A percentile compares a stretch with the other conserved stretches of the same genome.
Conservation (phyloP, 2,113 vertebrate genomes). For the Eulacestoma nigropectus region DNA sequence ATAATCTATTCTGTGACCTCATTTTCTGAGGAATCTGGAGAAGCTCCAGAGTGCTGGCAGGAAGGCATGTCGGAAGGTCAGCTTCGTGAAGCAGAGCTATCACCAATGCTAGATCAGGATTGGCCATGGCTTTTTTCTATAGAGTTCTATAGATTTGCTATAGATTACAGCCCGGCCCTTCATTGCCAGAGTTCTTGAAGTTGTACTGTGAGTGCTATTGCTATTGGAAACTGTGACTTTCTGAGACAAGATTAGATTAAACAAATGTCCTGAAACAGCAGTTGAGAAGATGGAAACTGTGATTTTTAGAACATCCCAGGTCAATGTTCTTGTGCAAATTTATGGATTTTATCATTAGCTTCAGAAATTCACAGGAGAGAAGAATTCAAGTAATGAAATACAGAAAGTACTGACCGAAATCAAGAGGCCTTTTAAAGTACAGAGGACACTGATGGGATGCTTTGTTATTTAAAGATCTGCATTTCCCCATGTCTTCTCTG, state of each 20-base stretch:
- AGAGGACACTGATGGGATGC: not conserved
- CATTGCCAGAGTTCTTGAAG: not conserved
- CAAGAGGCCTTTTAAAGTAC: not conserved
- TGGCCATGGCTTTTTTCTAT: not conserved
- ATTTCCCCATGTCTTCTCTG: not conserved
- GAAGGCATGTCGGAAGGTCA: not conserved
- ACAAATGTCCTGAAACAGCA: not conserved
- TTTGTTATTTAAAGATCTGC: not conserved
- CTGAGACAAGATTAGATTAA: not conserved
- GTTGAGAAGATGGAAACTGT: not conserved
- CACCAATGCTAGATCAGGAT: not conserved
- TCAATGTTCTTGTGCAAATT: not conserved
- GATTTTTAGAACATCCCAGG: not conserved
- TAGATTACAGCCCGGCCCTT: not conserved
- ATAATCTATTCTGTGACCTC: not conserved
- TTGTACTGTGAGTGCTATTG: not conserved
- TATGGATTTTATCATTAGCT: not conserved
- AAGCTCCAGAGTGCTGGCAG: not conserved
- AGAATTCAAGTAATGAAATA: not conserved
- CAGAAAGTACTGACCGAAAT: not conserved
- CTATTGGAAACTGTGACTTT: not conserved
- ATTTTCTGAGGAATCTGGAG: not conserved
- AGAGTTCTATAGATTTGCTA: not conserved
- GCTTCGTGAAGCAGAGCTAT: not conserved
- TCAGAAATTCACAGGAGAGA: not conserved